Conservation (phyloP, 2,797 vertebrate genomes). For the Scolopax bukidnonensis region DNA sequence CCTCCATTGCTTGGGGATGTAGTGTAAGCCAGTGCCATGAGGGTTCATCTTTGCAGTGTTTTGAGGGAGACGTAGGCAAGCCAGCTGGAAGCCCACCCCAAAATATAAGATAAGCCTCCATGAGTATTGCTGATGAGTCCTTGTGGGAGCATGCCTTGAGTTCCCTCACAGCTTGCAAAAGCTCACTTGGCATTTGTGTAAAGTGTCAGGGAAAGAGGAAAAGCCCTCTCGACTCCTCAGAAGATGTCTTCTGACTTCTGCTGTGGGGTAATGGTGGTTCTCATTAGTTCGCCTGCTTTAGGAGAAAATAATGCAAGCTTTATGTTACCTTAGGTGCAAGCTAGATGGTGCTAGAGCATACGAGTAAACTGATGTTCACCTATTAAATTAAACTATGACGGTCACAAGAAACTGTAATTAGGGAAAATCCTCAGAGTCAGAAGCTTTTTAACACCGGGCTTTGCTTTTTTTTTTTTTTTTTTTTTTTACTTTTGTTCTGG, state of each 20-base stretch:
- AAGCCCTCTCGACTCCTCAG: neutral
- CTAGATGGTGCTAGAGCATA: slow-evolving; percentile 65
- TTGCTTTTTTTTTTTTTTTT: neutral
- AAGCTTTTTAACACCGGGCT: neutral
- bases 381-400: neutral
- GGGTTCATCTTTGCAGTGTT: rapidly evolving
- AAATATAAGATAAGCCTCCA: neutral
- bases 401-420: neutral
- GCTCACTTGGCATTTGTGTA: neutral
- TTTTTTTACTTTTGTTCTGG: neutral
- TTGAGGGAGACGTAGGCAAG: neutral
- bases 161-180: neutral
- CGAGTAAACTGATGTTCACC: neutral
- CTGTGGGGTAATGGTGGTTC: neutral
- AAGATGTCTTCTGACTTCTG: neutral
- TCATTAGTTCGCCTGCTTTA: neutral
- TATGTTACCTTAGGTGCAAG: neutral
- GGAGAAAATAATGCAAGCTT: neutral
- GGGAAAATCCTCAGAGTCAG: neutral
- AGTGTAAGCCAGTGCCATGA: neutral
- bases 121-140: neutral
- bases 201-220: neutral
- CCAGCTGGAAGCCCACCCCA: neutral
- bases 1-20: neutral
- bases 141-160: neutral